Evolutionary conservation across 2,797 vertebrate genomes (phyloP).

Genomic region (Melanotaenia trifasciata): DNA sequence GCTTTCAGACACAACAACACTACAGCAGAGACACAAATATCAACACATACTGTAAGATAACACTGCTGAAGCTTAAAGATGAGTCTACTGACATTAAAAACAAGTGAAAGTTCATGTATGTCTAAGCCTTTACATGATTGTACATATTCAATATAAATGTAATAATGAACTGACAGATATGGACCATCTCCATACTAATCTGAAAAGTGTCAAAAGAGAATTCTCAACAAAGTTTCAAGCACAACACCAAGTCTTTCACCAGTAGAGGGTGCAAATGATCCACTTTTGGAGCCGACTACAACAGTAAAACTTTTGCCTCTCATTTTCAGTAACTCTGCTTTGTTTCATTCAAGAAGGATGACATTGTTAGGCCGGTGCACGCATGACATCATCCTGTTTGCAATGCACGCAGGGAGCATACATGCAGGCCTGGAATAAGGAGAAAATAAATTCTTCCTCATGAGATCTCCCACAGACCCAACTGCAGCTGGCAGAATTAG

Average conservation of each 20-base stretch:
- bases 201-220: neutral
- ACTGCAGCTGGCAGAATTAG: neutral
- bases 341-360: constrained; percentile 13
- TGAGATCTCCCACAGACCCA: neutral
- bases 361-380: constrained; percentile 27
- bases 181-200: neutral
- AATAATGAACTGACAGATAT: neutral
- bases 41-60: no score
- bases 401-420: constrained; percentile 3
- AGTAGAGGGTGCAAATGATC: constrained; percentile 54
- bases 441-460: neutral
- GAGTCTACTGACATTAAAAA: neutral
- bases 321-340: neutral
- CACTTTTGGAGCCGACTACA: constrained; percentile 10
- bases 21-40: no score
- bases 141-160: no score
- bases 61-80: no score
- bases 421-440: neutral
- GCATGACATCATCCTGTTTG: constrained; percentile 15
- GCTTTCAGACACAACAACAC: neutral
- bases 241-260: constrained; percentile 7
- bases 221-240: neutral
- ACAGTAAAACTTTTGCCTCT: neutral
- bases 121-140: neutral
- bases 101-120: neutral